Evolutionary conservation across 2,797 vertebrate genomes (phyloP).

Genomic region (Hydrocynus forskahlii): DNA sequence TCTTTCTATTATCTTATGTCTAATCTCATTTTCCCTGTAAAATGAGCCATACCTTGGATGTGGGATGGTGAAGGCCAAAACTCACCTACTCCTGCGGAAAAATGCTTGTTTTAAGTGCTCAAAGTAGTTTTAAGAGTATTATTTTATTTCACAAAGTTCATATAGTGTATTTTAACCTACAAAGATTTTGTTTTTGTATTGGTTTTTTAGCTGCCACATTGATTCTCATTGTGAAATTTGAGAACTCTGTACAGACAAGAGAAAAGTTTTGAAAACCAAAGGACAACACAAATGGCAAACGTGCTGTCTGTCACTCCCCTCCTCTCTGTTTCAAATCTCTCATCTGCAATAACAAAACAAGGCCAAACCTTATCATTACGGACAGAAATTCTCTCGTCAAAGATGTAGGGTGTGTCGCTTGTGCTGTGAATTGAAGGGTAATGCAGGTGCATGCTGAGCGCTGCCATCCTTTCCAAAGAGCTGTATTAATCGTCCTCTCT

Average conservation of each 20-base stretch:
- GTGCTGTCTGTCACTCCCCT: constrained; percentile 53
- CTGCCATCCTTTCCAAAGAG: constrained; percentile 13
- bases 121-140: no score
- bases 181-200: no score
- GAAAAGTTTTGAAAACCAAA: constrained; percentile 66
- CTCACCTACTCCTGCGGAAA: no score
- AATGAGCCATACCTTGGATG: no score
- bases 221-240: no score
- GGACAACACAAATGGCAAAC: constrained; percentile 76
- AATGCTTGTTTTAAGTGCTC: no score
- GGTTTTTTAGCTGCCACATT: no score
- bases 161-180: no score
- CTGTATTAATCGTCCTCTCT: constrained; percentile 15
- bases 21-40: no score
- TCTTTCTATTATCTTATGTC: no score
- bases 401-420: not conserved
- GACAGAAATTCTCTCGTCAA: not conserved
- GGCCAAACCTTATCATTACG: constrained; percentile 25
- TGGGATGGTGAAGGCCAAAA: no score
- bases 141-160: no score
- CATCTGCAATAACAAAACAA: constrained; percentile 34
- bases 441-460: constrained; percentile 26
- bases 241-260: constrained; percentile 28
- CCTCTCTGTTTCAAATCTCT: constrained; percentile 45
- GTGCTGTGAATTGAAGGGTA: not conserved